phyloP scores from a whole-genome alignment of 2,113 vertebrate species.

The Neodon shergylaensis region DNA sequence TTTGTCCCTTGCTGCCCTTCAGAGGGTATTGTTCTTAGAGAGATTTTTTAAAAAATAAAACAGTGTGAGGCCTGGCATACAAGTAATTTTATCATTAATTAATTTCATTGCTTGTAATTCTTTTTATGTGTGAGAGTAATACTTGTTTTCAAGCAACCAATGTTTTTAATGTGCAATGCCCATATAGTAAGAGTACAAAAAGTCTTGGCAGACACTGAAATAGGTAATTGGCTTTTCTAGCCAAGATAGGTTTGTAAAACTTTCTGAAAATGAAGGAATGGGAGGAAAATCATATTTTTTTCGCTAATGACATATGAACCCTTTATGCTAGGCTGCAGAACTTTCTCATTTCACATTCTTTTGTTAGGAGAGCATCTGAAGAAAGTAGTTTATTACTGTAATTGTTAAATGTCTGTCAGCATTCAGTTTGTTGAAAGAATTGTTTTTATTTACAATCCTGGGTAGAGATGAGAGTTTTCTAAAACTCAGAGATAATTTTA shows the following conservation, averaged over 20 bases:
- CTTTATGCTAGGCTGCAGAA: slow-evolving; percentile 59
- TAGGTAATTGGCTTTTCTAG: slow-evolving; percentile 86
- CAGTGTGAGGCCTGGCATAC: slow-evolving; percentile 59
- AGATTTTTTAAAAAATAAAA: slow-evolving; percentile 25
- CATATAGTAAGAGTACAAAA: slow-evolving; percentile 77
- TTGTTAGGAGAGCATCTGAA: slow-evolving; percentile 58
- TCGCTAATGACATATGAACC: slow-evolving; percentile 64
- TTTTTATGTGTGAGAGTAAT: slow-evolving; percentile 80
- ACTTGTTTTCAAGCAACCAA: slow-evolving; percentile 80
- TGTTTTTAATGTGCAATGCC: slow-evolving; percentile 78
- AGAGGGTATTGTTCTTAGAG: slow-evolving; percentile 31
- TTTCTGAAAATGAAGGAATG: slow-evolving; percentile 72
- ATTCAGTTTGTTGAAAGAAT: slow-evolving; percentile 41
- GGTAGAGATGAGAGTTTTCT: slow-evolving; percentile 35
- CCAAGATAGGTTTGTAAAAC: slow-evolving; percentile 85
- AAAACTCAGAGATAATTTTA: slow-evolving; percentile 60
- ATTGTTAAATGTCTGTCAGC: slow-evolving; percentile 53
- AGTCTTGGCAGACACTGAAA: slow-evolving; percentile 83
- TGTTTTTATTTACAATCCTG: slow-evolving; percentile 58
- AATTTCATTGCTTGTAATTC: slow-evolving; percentile 77
- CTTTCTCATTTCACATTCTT: slow-evolving; percentile 31
- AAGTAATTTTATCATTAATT: slow-evolving; percentile 75
- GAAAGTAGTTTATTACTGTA: slow-evolving; percentile 51
- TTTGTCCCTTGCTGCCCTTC: slow-evolving; percentile 15
- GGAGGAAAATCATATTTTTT: slow-evolving; percentile 67